Percentiles rank a stretch among this genome's conserved stretches.
Conservation (phyloP, 2,888 invertebrate species). For the Lycia hirtaria region DNA sequence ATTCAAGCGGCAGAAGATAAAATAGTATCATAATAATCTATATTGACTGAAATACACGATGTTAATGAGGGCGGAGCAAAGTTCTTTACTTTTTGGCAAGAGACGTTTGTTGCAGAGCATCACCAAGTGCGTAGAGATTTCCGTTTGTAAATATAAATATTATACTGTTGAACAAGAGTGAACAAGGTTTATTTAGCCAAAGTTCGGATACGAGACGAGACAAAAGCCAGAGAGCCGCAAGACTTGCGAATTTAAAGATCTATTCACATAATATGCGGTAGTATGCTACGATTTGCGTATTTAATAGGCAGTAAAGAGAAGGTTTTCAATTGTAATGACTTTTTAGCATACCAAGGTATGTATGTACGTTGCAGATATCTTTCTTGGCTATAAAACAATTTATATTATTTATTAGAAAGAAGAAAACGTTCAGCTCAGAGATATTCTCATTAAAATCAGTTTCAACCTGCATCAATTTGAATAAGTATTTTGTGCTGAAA, state of each 20-base stretch:
- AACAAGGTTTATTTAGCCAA: constrained; percentile 15
- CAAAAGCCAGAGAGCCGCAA: constrained; percentile 37
- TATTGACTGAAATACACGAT: background rate
- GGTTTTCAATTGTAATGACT: no score
- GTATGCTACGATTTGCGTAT: background rate
- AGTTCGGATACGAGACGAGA: constrained; percentile 10
- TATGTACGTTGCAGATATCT: no score
- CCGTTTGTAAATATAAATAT: constrained; percentile 18
- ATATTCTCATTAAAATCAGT: no score
- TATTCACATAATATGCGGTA: background rate
- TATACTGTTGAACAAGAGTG: constrained; percentile 24
- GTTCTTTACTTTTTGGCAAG: constrained; percentile 19
- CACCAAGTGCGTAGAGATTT: constrained; percentile 13
- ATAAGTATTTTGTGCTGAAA: no score
- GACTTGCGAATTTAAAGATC: constrained; percentile 42
- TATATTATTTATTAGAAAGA: no score
- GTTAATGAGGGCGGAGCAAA: constrained; percentile 4
- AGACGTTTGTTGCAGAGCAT: background rate
- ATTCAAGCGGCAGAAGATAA: no score
- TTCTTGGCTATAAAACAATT: no score
- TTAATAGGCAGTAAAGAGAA: no score
- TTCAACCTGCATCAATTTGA: no score
- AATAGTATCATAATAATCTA: no score
- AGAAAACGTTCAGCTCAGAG: no score
- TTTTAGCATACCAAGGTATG: no score